Percentiles rank a stretch among this genome's conserved stretches.
Evolutionary conservation across 2,888 invertebrate genomes (phyloP).

Genomic region (Melikaiella ostensackeni): DNA sequence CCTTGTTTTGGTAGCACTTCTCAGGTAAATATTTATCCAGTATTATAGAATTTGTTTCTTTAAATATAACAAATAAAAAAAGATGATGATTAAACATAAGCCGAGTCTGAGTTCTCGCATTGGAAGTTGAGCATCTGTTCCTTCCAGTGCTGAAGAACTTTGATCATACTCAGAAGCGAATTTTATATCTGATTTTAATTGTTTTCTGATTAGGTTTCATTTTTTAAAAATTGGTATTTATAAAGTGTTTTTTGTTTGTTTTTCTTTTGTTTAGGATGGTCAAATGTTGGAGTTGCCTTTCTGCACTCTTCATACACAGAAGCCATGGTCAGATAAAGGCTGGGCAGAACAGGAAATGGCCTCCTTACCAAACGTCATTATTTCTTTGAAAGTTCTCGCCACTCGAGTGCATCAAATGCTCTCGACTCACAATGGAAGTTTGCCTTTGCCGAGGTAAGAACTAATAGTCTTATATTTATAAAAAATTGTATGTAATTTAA

Average conservation of each 20-base stretch:
- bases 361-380: slow-evolving; percentile 81
- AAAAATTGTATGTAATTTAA: too few relatives aligned
- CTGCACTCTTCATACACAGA: slow-evolving; percentile 83
- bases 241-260: slow-evolving; percentile 35
- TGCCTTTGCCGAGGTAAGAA: slow-evolving; percentile 87
- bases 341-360: slow-evolving; percentile 87
- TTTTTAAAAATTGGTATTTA: background rate
- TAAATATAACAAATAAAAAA: background rate
- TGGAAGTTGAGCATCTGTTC: slow-evolving; percentile 68
- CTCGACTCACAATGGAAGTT: slow-evolving; percentile 85
- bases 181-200: slow-evolving; percentile 24
- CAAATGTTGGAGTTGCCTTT: slow-evolving; percentile 80
- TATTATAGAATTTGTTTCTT: background rate
- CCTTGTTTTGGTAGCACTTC: slow-evolving; percentile 73
- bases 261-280: slow-evolving; percentile 71
- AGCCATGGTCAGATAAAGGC: slow-evolving; percentile 81
- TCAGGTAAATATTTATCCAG: slow-evolving; percentile 4
- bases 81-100: slow-evolving; percentile 65
- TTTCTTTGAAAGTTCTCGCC: slow-evolving; percentile 82
- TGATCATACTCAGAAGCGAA: slow-evolving; percentile 70
- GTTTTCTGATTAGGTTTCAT: background rate
- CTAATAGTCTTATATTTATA: too few relatives aligned
- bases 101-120: slow-evolving; percentile 71
- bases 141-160: slow-evolving; percentile 58
- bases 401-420: slow-evolving; percentile 84